Evolutionary conservation across 2,888 invertebrate genomes (phyloP).

Genomic region (Xestia ashworthii): DNA sequence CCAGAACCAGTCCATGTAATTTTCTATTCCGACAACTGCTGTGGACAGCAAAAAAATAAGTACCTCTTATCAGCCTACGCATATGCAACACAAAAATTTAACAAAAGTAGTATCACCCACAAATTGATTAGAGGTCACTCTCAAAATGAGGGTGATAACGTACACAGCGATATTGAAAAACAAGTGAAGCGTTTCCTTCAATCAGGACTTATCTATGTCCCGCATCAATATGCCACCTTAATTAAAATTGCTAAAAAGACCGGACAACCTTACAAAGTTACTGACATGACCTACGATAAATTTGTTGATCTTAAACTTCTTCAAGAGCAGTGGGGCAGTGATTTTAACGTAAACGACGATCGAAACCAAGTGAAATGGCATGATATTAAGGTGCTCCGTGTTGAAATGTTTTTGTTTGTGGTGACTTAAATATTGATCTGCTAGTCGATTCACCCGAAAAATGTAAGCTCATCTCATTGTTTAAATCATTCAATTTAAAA

Average conservation of each 20-base stretch:
- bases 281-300: slow-evolving; percentile 49
- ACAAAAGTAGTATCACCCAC: slow-evolving; percentile 37
- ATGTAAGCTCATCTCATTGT: too few relatives aligned
- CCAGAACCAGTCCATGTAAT: slow-evolving; percentile 32
- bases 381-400: too few relatives aligned
- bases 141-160: slow-evolving; percentile 47
- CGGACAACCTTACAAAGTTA: slow-evolving; percentile 49
- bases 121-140: slow-evolving; percentile 44
- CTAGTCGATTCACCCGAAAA: too few relatives aligned
- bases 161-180: slow-evolving; percentile 40
- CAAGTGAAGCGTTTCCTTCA: slow-evolving; percentile 37
- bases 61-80: slow-evolving; percentile 18
- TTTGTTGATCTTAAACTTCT: slow-evolving; percentile 48
- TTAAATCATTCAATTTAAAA: too few relatives aligned
- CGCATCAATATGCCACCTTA: slow-evolving; percentile 55
- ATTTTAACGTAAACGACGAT: slow-evolving; percentile 53
- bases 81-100: slow-evolving; percentile 20
- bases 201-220: slow-evolving; percentile 46
- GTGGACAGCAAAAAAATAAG: slow-evolving; percentile 33
- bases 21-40: slow-evolving; percentile 50
- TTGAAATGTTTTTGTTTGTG: too few relatives aligned
- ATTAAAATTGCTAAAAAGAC: slow-evolving; percentile 61
- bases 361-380: slow-evolving; percentile 3
- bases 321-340: slow-evolving; percentile 47
- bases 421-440: too few relatives aligned